phyloP scores from a whole-genome alignment of 2,797 vertebrate genomes.

The Ataeniobius toweri region DNA sequence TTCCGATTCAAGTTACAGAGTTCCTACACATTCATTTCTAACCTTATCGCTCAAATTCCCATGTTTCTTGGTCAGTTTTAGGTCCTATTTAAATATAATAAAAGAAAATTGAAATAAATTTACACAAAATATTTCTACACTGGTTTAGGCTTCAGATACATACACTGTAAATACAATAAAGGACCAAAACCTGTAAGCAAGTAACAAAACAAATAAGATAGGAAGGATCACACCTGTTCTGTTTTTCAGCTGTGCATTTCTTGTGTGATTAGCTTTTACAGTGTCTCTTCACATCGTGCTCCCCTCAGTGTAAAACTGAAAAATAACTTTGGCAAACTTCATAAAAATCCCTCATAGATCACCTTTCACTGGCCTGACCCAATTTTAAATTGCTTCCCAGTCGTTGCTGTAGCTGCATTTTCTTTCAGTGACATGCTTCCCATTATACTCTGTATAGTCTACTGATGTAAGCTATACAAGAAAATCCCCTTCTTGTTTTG shows the following conservation, averaged over 20 bases:
- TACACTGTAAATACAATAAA: background rate
- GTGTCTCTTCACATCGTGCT: too few relatives aligned
- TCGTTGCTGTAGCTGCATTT: too few relatives aligned
- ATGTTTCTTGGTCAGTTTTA: background rate
- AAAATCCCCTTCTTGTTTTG: too few relatives aligned
- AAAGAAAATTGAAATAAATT: background rate
- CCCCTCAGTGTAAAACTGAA: too few relatives aligned
- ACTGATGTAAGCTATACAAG: too few relatives aligned
- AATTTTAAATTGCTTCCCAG: too few relatives aligned
- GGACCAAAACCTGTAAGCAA: background rate
- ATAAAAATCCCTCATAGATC: too few relatives aligned
- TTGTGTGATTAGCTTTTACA: too few relatives aligned
- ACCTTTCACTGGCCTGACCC: too few relatives aligned
- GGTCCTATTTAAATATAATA: background rate
- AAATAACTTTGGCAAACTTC: too few relatives aligned
- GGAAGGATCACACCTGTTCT: background rate
- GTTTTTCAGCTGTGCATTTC: background rate
- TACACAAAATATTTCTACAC: background rate
- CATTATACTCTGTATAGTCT: too few relatives aligned
- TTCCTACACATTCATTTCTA: background rate
- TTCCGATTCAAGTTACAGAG: background rate
- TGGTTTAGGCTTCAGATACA: background rate
- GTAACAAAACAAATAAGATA: background rate
- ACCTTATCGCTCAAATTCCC: background rate
- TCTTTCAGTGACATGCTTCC: too few relatives aligned